These are phyloP conservation scores for Drosophila orena DNA, from an alignment of 1,140 invertebrate species.

Conservation along the genomic window DNA sequence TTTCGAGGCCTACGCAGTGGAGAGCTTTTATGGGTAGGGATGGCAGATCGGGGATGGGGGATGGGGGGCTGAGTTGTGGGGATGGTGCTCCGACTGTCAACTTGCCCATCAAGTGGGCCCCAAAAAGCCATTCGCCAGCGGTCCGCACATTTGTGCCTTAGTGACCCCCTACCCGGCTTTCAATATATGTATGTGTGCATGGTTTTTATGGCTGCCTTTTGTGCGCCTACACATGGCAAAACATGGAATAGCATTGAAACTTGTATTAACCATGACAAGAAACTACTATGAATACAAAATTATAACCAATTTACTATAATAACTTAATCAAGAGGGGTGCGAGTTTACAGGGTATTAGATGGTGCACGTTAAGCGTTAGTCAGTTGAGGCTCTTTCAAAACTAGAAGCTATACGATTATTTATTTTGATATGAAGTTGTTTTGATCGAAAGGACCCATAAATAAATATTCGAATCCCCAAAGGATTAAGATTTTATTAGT, in stretches of 20 bases:
- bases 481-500: neutral
- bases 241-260: neutral
- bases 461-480: too few species aligned
- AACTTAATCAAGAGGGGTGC: too few species aligned
- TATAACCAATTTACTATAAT: too few species aligned
- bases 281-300: too few species aligned
- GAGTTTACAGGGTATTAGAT: too few species aligned
- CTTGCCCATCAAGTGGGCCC: conserved; percentile 45
- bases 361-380: too few species aligned
- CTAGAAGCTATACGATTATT: too few species aligned
- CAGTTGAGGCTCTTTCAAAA: too few species aligned
- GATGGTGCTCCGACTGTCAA: conserved; percentile 30
- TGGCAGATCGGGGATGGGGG: too few species aligned
- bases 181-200: conserved; percentile 19
- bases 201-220: conserved; percentile 18
- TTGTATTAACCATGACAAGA: neutral
- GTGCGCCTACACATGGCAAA: conserved; percentile 12
- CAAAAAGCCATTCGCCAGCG: conserved; percentile 20
- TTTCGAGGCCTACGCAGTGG: conserved; percentile 49
- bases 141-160: conserved; percentile 28
- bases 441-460: neutral
- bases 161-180: conserved; percentile 57
- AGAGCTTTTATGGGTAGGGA: conserved; percentile 14
- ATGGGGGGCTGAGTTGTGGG: too few species aligned
- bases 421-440: neutral